Evolutionary conservation across 2,113 vertebrate genomes (phyloP).

Genomic region (Phalacrocorax carbo): DNA sequence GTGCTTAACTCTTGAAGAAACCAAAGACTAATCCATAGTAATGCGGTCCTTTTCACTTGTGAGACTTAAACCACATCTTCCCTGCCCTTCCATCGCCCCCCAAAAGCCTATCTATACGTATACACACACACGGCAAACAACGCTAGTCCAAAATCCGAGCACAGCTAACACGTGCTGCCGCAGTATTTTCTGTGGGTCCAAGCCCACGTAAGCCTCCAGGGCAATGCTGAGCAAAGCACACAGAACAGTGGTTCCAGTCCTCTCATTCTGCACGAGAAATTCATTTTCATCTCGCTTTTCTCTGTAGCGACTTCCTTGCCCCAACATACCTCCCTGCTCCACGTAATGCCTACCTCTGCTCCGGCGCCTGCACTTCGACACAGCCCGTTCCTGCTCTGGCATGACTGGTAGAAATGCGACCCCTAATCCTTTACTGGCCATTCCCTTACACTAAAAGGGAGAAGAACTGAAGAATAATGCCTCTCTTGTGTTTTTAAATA

Average conservation of each 20-base stretch:
- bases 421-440: background rate
- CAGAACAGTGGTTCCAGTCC: background rate
- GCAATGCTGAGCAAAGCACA: background rate
- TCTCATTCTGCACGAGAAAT: background rate
- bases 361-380: background rate
- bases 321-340: background rate
- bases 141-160: background rate
- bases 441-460: background rate
- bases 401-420: background rate
- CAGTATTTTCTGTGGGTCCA: background rate
- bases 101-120: background rate
- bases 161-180: background rate
- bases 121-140: background rate
- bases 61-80: background rate
- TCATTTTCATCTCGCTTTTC: background rate
- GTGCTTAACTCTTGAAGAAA: constrained; percentile 3
- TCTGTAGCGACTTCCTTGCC: background rate
- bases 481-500: background rate
- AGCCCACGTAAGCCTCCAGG: background rate
- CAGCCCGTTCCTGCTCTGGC: background rate
- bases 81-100: background rate
- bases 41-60: background rate
- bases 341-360: background rate
- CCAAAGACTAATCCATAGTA: background rate
- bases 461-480: background rate